These are phyloP conservation scores for Cyrtonyx montezumae DNA, from an alignment of 2,113 vertebrate genomes.

Conservation along the genomic window DNA sequence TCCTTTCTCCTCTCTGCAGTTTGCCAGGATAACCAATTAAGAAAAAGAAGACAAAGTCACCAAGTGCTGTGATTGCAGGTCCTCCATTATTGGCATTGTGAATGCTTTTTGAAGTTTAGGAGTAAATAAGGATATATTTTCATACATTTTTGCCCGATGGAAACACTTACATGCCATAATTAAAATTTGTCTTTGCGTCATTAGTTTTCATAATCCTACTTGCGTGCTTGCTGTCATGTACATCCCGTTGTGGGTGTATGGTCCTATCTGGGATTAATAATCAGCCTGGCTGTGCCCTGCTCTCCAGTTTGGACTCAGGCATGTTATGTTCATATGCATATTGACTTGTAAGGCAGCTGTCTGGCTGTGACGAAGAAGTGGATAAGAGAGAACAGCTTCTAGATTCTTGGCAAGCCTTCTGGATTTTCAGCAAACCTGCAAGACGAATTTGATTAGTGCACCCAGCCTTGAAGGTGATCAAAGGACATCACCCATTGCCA, in stretches of 20 bases:
- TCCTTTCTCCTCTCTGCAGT: neutral
- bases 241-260: neutral
- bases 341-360: neutral
- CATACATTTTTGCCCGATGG: neutral
- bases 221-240: neutral
- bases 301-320: neutral
- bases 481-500: neutral
- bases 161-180: neutral
- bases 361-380: neutral
- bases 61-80: neutral
- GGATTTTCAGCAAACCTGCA: neutral
- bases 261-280: neutral
- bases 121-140: neutral
- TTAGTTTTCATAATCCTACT: neutral
- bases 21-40: neutral
- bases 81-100: neutral
- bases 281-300: neutral
- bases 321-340: neutral
- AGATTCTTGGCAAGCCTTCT: neutral
- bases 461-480: neutral
- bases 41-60: conserved; percentile 11
- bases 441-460: neutral
- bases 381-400: neutral
- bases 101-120: neutral
- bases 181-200: neutral